Evolutionary conservation across 2,888 invertebrate species (phyloP).

Genomic region (Alentia gelatinosa): DNA sequence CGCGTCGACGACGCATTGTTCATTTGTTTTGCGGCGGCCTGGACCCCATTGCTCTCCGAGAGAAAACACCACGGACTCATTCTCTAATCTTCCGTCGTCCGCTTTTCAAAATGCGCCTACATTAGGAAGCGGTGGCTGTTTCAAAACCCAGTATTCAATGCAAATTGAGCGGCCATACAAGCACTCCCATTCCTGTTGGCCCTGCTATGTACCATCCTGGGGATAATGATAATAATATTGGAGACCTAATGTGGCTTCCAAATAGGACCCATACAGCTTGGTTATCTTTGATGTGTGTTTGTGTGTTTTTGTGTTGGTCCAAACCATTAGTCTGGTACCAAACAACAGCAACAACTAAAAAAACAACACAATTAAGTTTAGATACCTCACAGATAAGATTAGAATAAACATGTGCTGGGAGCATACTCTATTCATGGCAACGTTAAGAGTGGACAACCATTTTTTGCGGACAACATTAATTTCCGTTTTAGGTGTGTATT

Average conservation of each 20-base stretch:
- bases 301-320: too few relatives aligned
- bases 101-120: neutral
- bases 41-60: neutral
- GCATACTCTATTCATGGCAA: neutral
- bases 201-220: too few relatives aligned
- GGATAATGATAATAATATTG: too few relatives aligned
- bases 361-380: neutral
- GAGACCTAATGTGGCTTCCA: neutral
- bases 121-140: neutral
- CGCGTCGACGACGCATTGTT: constrained; percentile 9
- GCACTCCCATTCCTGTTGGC: too few relatives aligned
- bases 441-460: neutral
- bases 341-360: too few relatives aligned
- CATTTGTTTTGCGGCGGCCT: neutral
- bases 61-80: neutral
- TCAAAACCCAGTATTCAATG: neutral
- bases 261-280: neutral
- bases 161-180: neutral
- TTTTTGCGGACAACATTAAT: neutral
- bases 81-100: constrained; percentile 21
- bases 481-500: neutral
- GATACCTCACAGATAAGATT: neutral
- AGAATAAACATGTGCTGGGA: neutral
- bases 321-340: neutral
- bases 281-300: too few relatives aligned